Evolutionary conservation across 2,797 vertebrate species (phyloP).

Genomic region (Florisuga fusca): DNA sequence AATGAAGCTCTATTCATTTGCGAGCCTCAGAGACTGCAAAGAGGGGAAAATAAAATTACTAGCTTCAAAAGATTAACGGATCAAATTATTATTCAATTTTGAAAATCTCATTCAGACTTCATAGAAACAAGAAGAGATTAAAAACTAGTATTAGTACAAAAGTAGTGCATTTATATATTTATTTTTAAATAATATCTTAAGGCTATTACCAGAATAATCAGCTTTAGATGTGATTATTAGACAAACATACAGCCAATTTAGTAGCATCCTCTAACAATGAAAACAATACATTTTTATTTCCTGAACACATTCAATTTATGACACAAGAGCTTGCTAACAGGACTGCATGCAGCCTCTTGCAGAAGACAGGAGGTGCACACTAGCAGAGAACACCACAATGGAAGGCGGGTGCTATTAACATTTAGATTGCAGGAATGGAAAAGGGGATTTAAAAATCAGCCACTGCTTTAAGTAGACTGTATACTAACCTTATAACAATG

Average conservation of each 20-base stretch:
- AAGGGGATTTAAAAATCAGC: constrained; percentile 66
- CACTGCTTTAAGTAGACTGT: constrained; percentile 60
- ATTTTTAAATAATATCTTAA: constrained; percentile 90
- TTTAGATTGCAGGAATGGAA: constrained; percentile 68
- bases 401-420: constrained; percentile 67
- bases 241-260: constrained; percentile 85
- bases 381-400: constrained; percentile 22
- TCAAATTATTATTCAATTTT: constrained; percentile 99
- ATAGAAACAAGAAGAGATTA: constrained; percentile 95
- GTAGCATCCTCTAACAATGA: constrained; percentile 78
- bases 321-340: constrained; percentile 58
- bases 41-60: constrained; percentile 93
- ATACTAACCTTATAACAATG: constrained; percentile 47
- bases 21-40: constrained; percentile 86
- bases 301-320: constrained; percentile 76
- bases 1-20: constrained; percentile 99
- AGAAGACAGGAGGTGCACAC: constrained; percentile 22
- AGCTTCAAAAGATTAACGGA: constrained; percentile 96
- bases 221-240: constrained; percentile 92
- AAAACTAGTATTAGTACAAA: constrained; percentile 90
- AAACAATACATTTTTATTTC: constrained; percentile 82
- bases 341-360: constrained; percentile 46
- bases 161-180: constrained; percentile 87
- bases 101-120: constrained; percentile 97
- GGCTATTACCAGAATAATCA: constrained; percentile 91